A percentile compares a stretch with the other conserved stretches of the same genome.
phyloP scores from a whole-genome alignment of 1,140 invertebrate genomes.

The Phocides pigmalion region DNA sequence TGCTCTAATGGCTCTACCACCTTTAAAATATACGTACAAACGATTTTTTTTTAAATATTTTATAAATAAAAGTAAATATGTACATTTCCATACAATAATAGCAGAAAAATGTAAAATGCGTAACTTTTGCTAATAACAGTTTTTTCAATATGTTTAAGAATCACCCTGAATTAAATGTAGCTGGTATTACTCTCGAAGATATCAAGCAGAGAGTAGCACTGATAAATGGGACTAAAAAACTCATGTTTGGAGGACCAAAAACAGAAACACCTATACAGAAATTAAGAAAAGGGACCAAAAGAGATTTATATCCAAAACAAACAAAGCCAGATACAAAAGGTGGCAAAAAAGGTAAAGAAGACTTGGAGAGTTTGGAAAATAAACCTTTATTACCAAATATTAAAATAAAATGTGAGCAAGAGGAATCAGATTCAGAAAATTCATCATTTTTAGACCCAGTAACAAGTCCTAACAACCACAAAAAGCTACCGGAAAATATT shows the following conservation, averaged over 20 bases:
- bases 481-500: constrained; percentile 53
- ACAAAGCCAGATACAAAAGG: constrained; percentile 50
- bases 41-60: too few relatives aligned
- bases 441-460: constrained; percentile 66
- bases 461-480: constrained; percentile 59
- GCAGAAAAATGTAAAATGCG: too few relatives aligned
- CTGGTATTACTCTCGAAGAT: constrained; percentile 75
- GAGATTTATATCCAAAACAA: constrained; percentile 53
- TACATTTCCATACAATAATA: too few relatives aligned
- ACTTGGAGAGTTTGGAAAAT: constrained; percentile 58
- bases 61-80: too few relatives aligned
- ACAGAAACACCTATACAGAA: constrained; percentile 61
- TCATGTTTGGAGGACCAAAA: constrained; percentile 76
- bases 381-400: constrained; percentile 71
- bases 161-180: constrained; percentile 74
- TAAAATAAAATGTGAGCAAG: constrained; percentile 75
- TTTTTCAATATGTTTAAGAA: constrained; percentile 61
- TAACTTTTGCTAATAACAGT: neutral
- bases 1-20: too few relatives aligned
- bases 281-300: constrained; percentile 60
- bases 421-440: constrained; percentile 72
- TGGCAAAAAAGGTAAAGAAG: constrained; percentile 63
- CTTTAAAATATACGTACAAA: too few relatives aligned
- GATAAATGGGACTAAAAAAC: constrained; percentile 73
- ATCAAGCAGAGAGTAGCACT: constrained; percentile 75